A percentile compares a stretch with the other conserved stretches of the same genome.
Evolutionary conservation across 2,797 vertebrate species (phyloP).

Genomic region (Poecilia wingei): DNA sequence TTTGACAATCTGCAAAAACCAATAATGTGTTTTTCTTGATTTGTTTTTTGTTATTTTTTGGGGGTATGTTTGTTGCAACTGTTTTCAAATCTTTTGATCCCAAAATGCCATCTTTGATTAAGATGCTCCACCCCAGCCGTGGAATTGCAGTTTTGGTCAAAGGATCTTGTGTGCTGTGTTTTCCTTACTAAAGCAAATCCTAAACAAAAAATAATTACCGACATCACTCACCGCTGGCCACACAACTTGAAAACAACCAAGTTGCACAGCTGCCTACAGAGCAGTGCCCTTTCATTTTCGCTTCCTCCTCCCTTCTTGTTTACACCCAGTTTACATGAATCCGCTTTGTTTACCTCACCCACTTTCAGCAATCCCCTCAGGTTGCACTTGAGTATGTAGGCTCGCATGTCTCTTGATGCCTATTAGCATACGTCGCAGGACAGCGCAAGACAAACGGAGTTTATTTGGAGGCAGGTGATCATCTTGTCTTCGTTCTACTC

Average conservation of each 20-base stretch:
- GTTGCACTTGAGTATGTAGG: conserved; percentile 7
- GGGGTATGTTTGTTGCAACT: not conserved
- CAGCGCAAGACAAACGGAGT: conserved; percentile 21
- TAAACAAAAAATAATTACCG: not conserved
- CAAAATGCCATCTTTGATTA: not conserved
- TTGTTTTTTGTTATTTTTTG: not conserved
- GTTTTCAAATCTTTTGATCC: not conserved
- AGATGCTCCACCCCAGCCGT: not conserved
- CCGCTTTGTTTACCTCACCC: conserved; percentile 43
- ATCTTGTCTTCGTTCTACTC: conserved; percentile 38
- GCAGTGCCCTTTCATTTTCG: conserved; percentile 21
- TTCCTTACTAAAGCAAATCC: not conserved
- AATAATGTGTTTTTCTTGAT: not conserved
- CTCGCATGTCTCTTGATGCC: conserved; percentile 9
- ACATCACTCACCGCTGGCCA: not conserved
- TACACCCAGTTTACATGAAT: conserved; percentile 39
- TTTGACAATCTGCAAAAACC: not conserved
- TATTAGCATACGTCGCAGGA: conserved; percentile 27
- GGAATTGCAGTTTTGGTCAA: conserved; percentile 6
- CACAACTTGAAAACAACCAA: conserved; percentile 14
- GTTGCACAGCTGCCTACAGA: not conserved
- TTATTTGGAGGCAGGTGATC: conserved; percentile 36
- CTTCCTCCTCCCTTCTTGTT: conserved; percentile 17
- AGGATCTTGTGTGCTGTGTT: not conserved
- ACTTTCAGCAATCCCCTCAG: conserved; percentile 16